Evolutionary conservation across 2,797 vertebrate species (phyloP).

Genomic region (Oceanodroma leucorhoa): DNA sequence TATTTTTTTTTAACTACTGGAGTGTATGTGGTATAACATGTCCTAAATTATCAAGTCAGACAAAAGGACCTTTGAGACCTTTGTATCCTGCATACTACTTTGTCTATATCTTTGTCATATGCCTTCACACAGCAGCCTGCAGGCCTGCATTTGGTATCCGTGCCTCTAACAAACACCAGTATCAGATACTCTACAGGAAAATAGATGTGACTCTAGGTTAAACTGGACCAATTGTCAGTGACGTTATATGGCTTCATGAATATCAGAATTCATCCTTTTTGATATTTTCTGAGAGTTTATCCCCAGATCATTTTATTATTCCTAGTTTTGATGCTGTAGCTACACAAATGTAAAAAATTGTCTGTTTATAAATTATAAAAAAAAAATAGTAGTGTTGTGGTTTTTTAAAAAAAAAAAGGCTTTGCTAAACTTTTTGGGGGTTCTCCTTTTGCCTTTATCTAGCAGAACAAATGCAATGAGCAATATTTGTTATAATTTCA

Average conservation of each 20-base stretch:
- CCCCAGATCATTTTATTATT: not conserved
- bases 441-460: not conserved
- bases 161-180: not conserved
- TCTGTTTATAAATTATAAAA: not conserved
- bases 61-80: not conserved
- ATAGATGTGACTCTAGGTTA: not conserved
- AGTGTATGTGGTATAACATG: not conserved
- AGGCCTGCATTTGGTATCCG: not conserved
- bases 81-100: not conserved
- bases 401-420: not conserved
- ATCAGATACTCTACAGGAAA: not conserved
- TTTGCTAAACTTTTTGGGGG: not conserved
- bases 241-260: not conserved
- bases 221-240: not conserved
- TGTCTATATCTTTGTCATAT: not conserved
- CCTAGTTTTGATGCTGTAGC: not conserved
- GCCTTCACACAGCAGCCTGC: not conserved
- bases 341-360: not conserved
- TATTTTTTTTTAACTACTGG: not conserved
- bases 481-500: not conserved
- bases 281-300: not conserved
- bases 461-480: not conserved
- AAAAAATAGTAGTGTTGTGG: not conserved
- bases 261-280: not conserved
- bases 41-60: not conserved